Percentiles rank a stretch among this genome's conserved stretches.
phyloP scores from a whole-genome alignment of 2,888 invertebrate genomes.

The Hirtodrosophila trivittata region DNA sequence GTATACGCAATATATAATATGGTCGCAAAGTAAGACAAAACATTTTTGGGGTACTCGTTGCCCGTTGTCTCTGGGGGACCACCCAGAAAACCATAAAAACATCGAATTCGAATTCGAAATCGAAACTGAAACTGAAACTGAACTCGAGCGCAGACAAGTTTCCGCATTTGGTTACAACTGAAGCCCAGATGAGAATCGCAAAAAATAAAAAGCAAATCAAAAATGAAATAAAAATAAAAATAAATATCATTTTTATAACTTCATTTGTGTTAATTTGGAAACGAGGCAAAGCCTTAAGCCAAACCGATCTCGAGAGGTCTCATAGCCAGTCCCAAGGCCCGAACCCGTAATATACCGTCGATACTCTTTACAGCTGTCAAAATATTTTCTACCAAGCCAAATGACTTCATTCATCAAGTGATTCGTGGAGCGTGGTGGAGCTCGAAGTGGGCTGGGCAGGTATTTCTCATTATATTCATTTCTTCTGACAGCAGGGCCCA shows the following conservation, averaged over 20 bases:
- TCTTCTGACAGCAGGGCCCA: constrained; percentile 21
- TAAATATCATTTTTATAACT: constrained; percentile 79
- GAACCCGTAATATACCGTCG: constrained; percentile 31
- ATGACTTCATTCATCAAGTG: constrained; percentile 77
- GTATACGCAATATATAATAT: too few relatives aligned
- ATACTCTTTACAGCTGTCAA: constrained; percentile 78
- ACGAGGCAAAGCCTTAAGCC: constrained; percentile 41
- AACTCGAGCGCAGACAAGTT: constrained; percentile 59
- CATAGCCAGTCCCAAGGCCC: constrained; percentile 4
- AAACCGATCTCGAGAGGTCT: constrained; percentile 6
- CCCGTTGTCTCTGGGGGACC: too few relatives aligned
- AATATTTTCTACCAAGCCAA: constrained; percentile 79
- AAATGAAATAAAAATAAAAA: too few relatives aligned
- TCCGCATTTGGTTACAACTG: constrained; percentile 66
- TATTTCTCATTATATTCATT: constrained; percentile 41
- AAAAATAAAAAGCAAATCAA: too few relatives aligned
- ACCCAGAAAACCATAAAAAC: constrained; percentile 42
- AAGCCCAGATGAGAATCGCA: constrained; percentile 35
- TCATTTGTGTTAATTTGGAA: constrained; percentile 79
- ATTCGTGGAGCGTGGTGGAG: constrained; percentile 24
- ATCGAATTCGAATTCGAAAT: too few relatives aligned
- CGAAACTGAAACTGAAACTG: too few relatives aligned
- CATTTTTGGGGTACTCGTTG: too few relatives aligned
- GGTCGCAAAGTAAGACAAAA: too few relatives aligned
- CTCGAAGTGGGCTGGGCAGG: constrained; percentile 59